Conservation (phyloP, 2,888 invertebrate species). For the Galerucella nymphaeae region DNA sequence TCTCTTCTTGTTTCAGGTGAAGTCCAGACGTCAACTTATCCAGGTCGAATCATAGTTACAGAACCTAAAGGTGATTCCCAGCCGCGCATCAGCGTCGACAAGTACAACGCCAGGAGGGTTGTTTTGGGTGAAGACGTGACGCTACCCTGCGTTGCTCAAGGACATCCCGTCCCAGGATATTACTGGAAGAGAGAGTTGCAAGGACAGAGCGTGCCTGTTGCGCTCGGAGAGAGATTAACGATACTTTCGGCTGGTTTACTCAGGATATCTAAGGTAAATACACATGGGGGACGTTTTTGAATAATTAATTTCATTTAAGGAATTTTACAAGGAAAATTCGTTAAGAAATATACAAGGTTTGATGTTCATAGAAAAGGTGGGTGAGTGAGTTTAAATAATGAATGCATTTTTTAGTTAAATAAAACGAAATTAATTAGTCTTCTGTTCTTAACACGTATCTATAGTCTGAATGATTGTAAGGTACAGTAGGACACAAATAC, state of each 20-base stretch:
- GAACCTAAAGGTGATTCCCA: conserved; percentile 82
- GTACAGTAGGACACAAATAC: no score
- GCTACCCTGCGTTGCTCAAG: conserved; percentile 83
- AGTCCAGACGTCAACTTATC: conserved; percentile 69
- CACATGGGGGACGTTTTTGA: neutral
- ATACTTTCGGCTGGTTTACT: conserved; percentile 74
- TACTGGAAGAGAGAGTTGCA: conserved; percentile 83
- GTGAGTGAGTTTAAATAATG: no score
- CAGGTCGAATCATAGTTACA: conserved; percentile 76
- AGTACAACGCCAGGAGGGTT: conserved; percentile 75
- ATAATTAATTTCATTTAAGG: no score
- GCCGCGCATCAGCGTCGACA: conserved; percentile 78
- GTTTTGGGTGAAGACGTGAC: conserved; percentile 79
- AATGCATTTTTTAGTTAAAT: no score
- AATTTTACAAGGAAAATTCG: no score
- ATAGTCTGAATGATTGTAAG: no score
- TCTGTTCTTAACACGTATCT: no score
- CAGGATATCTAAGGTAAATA: conserved; percentile 71
- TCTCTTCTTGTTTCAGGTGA: conserved; percentile 65
- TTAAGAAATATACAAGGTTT: no score
- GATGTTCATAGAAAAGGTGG: no score
- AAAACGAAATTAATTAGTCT: no score
- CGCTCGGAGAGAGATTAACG: conserved; percentile 72
- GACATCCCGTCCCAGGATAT: conserved; percentile 83
- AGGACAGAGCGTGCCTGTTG: conserved; percentile 75